A percentile compares a stretch with the other conserved stretches of the same genome.
Conservation (phyloP, 1,140 invertebrate genomes). For the Aphelinus certus region DNA sequence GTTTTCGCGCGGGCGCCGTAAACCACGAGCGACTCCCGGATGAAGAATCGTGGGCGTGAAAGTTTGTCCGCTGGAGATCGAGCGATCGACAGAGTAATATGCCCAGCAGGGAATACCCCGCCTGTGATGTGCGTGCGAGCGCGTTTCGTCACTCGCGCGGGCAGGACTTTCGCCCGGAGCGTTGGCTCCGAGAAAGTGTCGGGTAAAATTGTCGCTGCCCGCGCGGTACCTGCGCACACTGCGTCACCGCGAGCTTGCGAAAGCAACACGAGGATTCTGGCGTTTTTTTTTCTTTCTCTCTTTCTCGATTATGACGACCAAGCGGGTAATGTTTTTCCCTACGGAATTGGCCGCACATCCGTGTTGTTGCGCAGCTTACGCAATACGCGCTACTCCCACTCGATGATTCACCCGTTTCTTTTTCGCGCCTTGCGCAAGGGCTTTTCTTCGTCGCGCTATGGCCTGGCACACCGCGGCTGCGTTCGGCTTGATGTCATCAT, state of each 20-base stretch:
- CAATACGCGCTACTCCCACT: background rate
- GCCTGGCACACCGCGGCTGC: too few relatives aligned
- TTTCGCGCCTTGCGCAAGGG: background rate
- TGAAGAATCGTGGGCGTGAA: background rate
- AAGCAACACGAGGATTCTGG: too few relatives aligned
- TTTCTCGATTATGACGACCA: too few relatives aligned
- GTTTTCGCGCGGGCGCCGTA: too few relatives aligned
- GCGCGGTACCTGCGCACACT: too few relatives aligned
- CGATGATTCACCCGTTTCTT: conserved; percentile 4
- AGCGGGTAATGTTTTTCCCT: too few relatives aligned
- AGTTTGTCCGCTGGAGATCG: background rate
- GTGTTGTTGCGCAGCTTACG: background rate
- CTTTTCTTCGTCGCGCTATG: too few relatives aligned
- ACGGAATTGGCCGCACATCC: too few relatives aligned
- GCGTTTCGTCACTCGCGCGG: background rate
- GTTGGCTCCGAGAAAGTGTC: background rate
- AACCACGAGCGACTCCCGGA: too few relatives aligned
- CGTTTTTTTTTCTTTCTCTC: too few relatives aligned
- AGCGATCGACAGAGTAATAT: background rate
- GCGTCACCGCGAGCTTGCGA: too few relatives aligned
- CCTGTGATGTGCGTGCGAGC: background rate
- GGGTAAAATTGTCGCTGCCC: background rate
- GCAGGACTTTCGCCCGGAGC: background rate
- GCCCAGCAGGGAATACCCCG: background rate
- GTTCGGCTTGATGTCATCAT: too few relatives aligned